Evolutionary conservation across 2,888 invertebrate genomes (phyloP).

Genomic region (Camptogramma bilineatum): DNA sequence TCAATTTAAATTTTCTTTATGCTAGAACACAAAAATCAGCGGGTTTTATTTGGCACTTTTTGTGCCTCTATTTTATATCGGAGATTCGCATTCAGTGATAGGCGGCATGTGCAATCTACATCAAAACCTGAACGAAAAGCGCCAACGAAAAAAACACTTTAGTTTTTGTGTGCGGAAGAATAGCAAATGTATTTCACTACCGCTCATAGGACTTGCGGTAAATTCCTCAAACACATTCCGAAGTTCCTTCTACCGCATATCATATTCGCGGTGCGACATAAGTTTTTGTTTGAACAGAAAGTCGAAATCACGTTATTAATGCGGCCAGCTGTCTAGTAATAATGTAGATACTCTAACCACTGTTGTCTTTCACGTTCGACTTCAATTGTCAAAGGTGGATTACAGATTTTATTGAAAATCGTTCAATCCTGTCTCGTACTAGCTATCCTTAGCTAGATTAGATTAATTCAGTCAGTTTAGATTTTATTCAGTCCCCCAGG

Average conservation of each 20-base stretch:
- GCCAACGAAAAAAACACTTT: conserved; percentile 9
- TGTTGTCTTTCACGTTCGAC: not conserved
- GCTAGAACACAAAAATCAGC: conserved; percentile 27
- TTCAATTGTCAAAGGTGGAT: not conserved
- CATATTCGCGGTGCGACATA: conserved; percentile 38
- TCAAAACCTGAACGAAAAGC: conserved; percentile 13
- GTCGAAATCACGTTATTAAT: not conserved
- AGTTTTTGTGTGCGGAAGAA: conserved; percentile 19
- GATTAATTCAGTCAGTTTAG: too few relatives aligned
- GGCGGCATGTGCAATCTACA: conserved; percentile 4
- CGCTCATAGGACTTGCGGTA: conserved; percentile 28
- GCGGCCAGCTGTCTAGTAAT: not conserved
- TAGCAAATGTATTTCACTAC: conserved; percentile 3
- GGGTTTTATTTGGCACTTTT: conserved; percentile 7
- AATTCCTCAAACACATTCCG: conserved; percentile 12
- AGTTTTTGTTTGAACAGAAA: too few relatives aligned
- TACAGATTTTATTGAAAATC: not conserved
- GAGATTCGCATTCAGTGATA: not conserved
- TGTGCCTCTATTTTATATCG: conserved; percentile 9
- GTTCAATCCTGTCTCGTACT: not conserved
- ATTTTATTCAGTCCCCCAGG: not conserved
- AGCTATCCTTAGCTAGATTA: not conserved
- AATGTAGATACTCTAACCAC: not conserved
- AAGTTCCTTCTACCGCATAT: conserved; percentile 25
- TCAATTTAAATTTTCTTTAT: conserved; percentile 25